Base-by-base conservation (phyloP, 2,888 invertebrate genomes). In the Flabesymbios commensalis region DNA sequence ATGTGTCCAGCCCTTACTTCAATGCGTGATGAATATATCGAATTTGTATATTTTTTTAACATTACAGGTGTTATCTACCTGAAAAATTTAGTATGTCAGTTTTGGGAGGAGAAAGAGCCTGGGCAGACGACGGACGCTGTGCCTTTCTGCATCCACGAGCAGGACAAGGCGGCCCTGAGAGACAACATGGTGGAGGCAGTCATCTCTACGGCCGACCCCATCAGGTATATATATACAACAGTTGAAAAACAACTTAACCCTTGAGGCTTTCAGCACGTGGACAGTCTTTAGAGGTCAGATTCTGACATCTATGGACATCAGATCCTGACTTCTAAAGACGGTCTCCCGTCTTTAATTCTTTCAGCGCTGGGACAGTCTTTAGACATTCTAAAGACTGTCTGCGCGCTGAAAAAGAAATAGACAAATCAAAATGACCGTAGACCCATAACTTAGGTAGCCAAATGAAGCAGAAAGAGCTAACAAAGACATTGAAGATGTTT, bases 111-210 rank as follows among this genome's bases (percentile, higher is more conserved):
- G 52, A 67, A 74, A n/a, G 90, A 82, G 52, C 67, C 75, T 19
- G 76, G 76, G 42, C 73, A 75, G 33, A 74, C 75, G 5, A 74
- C 74, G 7, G 80, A 80, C 43, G 76, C 77, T 3, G 74, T 79
- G 7, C 89, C 90, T 24, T 97, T 94, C 84, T 89, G 88, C 70
- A 89, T 98, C 74, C 96, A 97, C 75, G 98, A 99, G 83, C 95
- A 97, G 81, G 99, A 99, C 84, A 88, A 94, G 73, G 90, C 90
- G 14, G 89, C 94, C 87, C 91, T 99, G 72, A 87, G 98, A 64
- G 92, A 93, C 76, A 89, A 91, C 62, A 91, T 99, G 74, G 92
- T 99, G n/a, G 95, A 97, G 82, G 96, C 97, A 47, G 89, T 96
- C 58, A 91, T 96, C 2, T 92, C 91, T 81, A 90, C 95, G 42